phyloP scores from a whole-genome alignment of 1,140 invertebrate species.

The Amphibalanus amphitrite region DNA sequence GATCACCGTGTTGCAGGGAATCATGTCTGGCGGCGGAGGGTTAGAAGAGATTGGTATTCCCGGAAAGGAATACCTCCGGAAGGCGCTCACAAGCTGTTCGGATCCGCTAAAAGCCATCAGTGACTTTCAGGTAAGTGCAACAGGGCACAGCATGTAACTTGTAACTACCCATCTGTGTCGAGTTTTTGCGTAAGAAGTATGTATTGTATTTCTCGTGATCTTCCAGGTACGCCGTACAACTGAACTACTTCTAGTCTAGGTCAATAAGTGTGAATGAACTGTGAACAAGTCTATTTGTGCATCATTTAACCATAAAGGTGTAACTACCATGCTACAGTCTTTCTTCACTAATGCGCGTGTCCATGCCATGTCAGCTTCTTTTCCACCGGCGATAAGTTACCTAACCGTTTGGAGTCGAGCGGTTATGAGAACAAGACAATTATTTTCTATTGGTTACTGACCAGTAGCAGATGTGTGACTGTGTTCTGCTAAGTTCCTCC shows the following conservation, averaged over 20 bases:
- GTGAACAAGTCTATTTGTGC: background rate
- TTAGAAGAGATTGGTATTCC: conserved; percentile 83
- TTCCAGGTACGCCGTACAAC: conserved; percentile 10
- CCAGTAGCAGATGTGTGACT: too few species aligned
- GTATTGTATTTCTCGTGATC: background rate
- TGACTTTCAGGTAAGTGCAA: conserved; percentile 66
- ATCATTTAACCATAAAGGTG: too few species aligned
- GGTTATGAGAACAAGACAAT: too few species aligned
- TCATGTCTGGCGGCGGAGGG: conserved; percentile 29
- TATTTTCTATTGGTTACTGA: too few species aligned
- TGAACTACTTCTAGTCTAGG: too few species aligned
- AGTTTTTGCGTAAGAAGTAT: background rate
- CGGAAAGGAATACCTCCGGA: conserved; percentile 68
- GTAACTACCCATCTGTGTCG: background rate
- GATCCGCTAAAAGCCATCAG: conserved; percentile 64
- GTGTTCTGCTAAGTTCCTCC: too few species aligned
- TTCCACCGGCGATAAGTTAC: too few species aligned
- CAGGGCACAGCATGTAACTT: background rate
- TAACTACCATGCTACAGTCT: too few species aligned
- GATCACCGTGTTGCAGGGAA: too few species aligned
- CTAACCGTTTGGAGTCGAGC: too few species aligned
- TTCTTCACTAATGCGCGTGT: too few species aligned
- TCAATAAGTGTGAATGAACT: conserved; percentile 14
- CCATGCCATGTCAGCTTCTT: too few species aligned
- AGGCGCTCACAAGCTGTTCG: conserved; percentile 84